Evolutionary conservation across 2,113 vertebrate genomes (phyloP), one percentile per base, ranked within the genome.

Genomic region (Uropsilus gracilis): DNA sequence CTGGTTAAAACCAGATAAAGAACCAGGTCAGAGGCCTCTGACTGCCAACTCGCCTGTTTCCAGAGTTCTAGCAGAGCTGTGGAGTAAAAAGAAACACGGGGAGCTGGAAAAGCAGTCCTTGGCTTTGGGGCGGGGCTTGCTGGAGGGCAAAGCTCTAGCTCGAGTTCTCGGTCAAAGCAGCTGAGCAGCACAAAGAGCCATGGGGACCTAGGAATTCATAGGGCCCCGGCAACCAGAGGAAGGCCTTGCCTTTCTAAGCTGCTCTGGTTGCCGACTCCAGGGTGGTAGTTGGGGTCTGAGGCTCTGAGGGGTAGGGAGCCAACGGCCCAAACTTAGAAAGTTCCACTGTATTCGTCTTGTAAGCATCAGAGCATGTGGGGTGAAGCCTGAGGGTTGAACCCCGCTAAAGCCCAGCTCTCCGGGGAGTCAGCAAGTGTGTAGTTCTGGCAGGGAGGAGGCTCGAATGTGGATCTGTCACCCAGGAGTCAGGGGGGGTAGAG

Each of bases 21-120:
- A 97, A 97, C 92, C 97, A 97, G 97, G 97, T 96, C 96, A 95
- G 66, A 84, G 69, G 63, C 91, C 37, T 91, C 72, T 78, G 66
- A 53, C 72, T 94, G 81, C 71, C 80, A 63, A 77, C 84, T 76
- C 64, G 39, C 87, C 91, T 90, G 66, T 91, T 92, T 96, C 50
- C 57, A 84, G 91, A 93, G 87, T 72, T 90, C 87, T 77, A 68
- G 90, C 20, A 0, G 81, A 95, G 76, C 68, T 64, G 24, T 11
- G 28, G 63, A 83, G 83, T 88, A 88, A 91, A 96, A 95, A 95
- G 91, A 95, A 91, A 90, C 61, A 26, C 20, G 50, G 37, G 34
- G 72, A 83, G 50, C 20, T 75, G 71, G 50, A 26, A 73, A 59
- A 64, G 39, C 53, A 8, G 30, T 48, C 30, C 57, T 84, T n/a